A percentile compares a stretch with the other conserved stretches of the same genome.
phyloP scores from a whole-genome alignment of 1,140 invertebrate species.

The Heliothis virescens region DNA sequence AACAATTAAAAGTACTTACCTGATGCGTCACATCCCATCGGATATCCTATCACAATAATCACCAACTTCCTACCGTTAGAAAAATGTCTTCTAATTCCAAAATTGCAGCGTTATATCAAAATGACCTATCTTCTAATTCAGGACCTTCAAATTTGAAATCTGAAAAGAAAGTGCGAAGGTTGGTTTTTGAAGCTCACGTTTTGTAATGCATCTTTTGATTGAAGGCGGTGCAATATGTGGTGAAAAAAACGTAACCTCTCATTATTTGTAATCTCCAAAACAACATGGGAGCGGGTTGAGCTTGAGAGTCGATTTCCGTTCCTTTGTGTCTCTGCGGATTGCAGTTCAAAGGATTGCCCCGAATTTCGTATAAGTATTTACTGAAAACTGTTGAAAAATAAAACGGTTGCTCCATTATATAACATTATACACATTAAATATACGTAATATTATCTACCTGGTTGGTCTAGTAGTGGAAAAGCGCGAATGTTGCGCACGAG shows the following conservation, averaged over 20 bases:
- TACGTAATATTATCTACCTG: too few species aligned
- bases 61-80: slow-evolving; percentile 80
- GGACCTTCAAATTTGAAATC: slow-evolving; percentile 40
- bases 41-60: slow-evolving; percentile 81
- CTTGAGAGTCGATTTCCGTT: slow-evolving; percentile 74
- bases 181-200: not conserved
- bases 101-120: not conserved
- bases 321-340: slow-evolving; percentile 57
- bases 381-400: not conserved
- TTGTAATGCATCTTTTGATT: not conserved
- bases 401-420: not conserved
- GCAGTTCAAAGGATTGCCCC: slow-evolving; percentile 12
- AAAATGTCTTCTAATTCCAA: not conserved
- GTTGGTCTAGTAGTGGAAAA: too few species aligned
- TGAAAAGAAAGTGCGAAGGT: not conserved
- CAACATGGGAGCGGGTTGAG: slow-evolving; percentile 72
- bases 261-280: slow-evolving; percentile 75
- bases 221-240: slow-evolving; percentile 21
- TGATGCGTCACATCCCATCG: slow-evolving; percentile 77
- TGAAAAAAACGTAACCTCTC: slow-evolving; percentile 71
- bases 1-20: slow-evolving; percentile 59
- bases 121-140: slow-evolving; percentile 32
- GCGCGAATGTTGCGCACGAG: too few species aligned
- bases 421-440: too few species aligned
- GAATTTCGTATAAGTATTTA: not conserved